Percentiles rank a stretch among this genome's conserved stretches.
Evolutionary conservation across 2,888 invertebrate species (phyloP).

Genomic region (Drosophila kuntzei): DNA sequence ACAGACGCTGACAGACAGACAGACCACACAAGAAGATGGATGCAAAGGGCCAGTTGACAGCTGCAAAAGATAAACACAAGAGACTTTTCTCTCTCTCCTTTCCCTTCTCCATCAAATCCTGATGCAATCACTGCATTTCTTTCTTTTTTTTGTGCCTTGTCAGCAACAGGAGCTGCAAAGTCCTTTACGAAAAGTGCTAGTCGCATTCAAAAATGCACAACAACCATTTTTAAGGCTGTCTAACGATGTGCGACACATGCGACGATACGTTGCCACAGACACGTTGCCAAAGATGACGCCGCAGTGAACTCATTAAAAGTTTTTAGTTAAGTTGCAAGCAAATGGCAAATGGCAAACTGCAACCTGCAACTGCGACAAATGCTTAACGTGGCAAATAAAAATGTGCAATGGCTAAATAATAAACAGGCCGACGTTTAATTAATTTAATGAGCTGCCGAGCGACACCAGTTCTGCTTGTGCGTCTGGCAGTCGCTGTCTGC

Average conservation of each 20-base stretch:
- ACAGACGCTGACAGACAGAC: slow-evolving; percentile 11
- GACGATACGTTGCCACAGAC: slow-evolving; percentile 29
- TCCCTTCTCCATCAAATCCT: slow-evolving; percentile 14
- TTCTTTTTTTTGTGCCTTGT: slow-evolving; percentile 32
- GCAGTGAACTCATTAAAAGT: slow-evolving; percentile 79
- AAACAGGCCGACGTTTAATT: slow-evolving; percentile 69
- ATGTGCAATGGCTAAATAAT: slow-evolving; percentile 50
- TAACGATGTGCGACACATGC: slow-evolving; percentile 57
- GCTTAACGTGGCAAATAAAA: slow-evolving; percentile 51
- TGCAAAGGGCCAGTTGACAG: slow-evolving; percentile 64
- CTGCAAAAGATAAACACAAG: slow-evolving; percentile 71
- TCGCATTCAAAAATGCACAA: slow-evolving; percentile 63
- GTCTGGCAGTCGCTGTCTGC: slow-evolving; percentile 10
- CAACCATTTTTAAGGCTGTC: slow-evolving; percentile 63
- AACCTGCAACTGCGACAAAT: slow-evolving; percentile 40
- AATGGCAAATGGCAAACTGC: slow-evolving; percentile 34
- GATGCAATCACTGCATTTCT: slow-evolving; percentile 42
- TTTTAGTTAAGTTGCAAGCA: slow-evolving; percentile 65
- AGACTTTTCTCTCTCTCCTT: slow-evolving; percentile 11
- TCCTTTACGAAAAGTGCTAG: slow-evolving; percentile 45
- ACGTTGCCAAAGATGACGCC: slow-evolving; percentile 30
- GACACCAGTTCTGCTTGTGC: slow-evolving; percentile 14
- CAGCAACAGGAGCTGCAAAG: slow-evolving; percentile 48
- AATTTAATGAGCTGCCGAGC: slow-evolving; percentile 74
- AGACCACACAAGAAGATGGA: slow-evolving; percentile 50